Percentiles rank a stretch among this genome's conserved stretches.
Conservation (phyloP, 2,113 vertebrate species). For the Ellobius talpinus region DNA sequence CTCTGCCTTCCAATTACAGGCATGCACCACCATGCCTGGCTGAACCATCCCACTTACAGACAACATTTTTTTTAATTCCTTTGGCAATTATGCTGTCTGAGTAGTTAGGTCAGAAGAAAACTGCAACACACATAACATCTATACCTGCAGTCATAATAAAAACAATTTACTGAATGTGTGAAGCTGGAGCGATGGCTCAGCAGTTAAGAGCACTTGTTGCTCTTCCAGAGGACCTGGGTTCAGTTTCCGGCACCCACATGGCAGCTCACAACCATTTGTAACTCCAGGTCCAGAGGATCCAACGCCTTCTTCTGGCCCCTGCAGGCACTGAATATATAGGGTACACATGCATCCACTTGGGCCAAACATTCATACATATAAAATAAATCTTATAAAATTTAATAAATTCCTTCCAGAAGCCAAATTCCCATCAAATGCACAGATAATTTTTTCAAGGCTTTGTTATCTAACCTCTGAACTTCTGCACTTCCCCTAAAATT, state of each 20-base stretch:
- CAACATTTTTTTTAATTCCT: not conserved
- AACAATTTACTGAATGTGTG: not conserved
- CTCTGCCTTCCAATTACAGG: not conserved
- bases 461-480: not conserved
- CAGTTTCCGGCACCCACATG: not conserved
- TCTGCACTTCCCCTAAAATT: constrained; percentile 12
- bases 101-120: not conserved
- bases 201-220: not conserved
- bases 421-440: not conserved
- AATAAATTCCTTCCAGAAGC: not conserved
- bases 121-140: not conserved
- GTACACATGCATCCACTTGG: not conserved
- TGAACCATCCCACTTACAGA: not conserved
- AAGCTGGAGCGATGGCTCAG: not conserved
- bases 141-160: not conserved
- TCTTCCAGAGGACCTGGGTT: not conserved
- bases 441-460: not conserved
- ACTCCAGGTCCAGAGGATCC: not conserved
- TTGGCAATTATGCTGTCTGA: not conserved
- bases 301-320: not conserved
- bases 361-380: not conserved
- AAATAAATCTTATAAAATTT: not conserved
- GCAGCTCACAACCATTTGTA: not conserved
- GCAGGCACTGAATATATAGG: not conserved
- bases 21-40: not conserved